Evolutionary conservation across 2,113 vertebrate genomes (phyloP), one percentile per base, ranked within the genome.

Genomic region (Megaceryle torquata): DNA sequence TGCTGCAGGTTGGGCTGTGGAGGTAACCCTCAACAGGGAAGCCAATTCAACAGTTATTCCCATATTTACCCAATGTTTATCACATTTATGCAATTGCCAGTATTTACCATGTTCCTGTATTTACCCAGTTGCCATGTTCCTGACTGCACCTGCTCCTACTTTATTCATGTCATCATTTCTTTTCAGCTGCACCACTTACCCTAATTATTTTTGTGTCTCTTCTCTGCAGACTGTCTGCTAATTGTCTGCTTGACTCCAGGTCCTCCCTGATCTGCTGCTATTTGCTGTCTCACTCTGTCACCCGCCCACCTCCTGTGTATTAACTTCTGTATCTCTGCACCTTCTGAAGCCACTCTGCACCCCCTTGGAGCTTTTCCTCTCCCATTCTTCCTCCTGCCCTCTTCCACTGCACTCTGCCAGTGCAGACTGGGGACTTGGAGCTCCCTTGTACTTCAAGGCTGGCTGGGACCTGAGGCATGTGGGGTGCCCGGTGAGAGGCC

Each of bases 171-270:
- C 83, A 60, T 86, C 29, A 3, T 81, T 93, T 91, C 60, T 94
- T 92, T 92, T 92, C 86, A 92, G 77, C 92, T 84, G 74, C 46
- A 89, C 77, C 48, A 44, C 86, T 95, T 91, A 93, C 56, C 63
- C 78, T 92, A 81, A 95, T 94, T 80, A 93, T 94, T 94, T 91
- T 89, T 79, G 43, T 89, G 44, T 79, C 69, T 89, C 92, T 91
- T 82, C 89, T 94, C 88, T 84, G 57, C 77, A 91, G 89, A 93
- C 81, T 92, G 53, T 65, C 82, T 92, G 81, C 86, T 89, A 86
- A 88, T 86, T 79, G 74, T 71, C 77, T 93, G 83, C 85, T 87
- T 95, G 86, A 79, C 93, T 94, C 70, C 88, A 89, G 65, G 39
- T 90, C 70, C 48, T 90, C 81, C 72, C 86, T 67, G 33, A 59